A percentile compares a stretch with the other conserved stretches of the same genome.
phyloP scores from a whole-genome alignment of 2,797 vertebrate species.

The Ctenochaetus hawaiiensis region DNA sequence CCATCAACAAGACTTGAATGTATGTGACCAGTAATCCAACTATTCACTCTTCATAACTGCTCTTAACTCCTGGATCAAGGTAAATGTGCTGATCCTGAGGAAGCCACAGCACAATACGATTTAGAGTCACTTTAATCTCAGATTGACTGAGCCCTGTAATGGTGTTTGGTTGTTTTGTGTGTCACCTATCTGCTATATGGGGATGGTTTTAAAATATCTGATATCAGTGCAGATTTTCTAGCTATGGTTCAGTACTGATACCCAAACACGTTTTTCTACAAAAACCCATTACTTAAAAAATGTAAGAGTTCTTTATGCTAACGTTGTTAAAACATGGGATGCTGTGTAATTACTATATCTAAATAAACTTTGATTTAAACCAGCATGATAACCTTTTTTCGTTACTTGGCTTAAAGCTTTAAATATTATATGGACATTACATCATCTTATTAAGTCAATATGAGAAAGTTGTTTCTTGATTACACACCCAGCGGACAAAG shows the following conservation, averaged over 20 bases:
- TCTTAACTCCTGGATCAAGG: conserved; percentile 33
- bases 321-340: background rate
- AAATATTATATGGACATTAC: background rate
- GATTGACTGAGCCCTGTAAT: background rate
- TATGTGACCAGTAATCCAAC: conserved; percentile 49
- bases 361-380: background rate
- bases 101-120: conserved; percentile 29
- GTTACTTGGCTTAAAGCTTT: background rate
- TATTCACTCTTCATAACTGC: conserved; percentile 24
- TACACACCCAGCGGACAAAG: background rate
- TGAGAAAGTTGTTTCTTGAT: background rate
- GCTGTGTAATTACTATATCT: background rate
- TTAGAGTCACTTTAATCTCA: conserved; percentile 52
- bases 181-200: background rate
- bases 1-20: conserved; percentile 20
- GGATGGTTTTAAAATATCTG: background rate
- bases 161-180: background rate
- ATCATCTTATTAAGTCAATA: background rate
- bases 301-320: background rate
- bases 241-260: background rate
- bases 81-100: conserved; percentile 34
- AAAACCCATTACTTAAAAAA: background rate
- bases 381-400: background rate
- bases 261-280: background rate
- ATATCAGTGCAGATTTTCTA: background rate